Evolutionary conservation across 1,140 invertebrate genomes (phyloP).

Genomic region (Aphelinus atriplicis): DNA sequence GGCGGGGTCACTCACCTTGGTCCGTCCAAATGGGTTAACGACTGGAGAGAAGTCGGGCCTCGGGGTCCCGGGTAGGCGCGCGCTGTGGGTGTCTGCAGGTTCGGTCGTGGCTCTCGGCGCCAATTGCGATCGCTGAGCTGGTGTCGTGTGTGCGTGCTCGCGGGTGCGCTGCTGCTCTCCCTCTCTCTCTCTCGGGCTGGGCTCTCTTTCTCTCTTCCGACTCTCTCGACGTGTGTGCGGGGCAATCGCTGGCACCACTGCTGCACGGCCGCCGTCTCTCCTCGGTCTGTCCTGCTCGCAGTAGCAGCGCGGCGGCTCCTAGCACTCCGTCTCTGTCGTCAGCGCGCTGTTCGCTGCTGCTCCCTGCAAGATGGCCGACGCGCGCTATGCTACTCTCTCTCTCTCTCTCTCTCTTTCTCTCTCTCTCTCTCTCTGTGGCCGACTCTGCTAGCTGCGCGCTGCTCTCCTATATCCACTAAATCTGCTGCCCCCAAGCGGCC

Average conservation of each 20-base stretch:
- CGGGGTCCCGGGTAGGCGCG: conserved; percentile 13
- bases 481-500: too few relatives aligned
- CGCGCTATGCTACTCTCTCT: conserved; percentile 43
- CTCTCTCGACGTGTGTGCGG: background rate
- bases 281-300: conserved; percentile 16
- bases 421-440: conserved; percentile 30
- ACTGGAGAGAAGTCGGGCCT: conserved; percentile 49
- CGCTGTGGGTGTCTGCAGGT: too few relatives aligned
- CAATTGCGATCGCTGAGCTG: too few relatives aligned
- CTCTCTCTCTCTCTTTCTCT: background rate
- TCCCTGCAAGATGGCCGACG: conserved; percentile 69
- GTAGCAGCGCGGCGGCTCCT: conserved; percentile 19
- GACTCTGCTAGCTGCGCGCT: too few relatives aligned
- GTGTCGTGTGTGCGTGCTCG: background rate
- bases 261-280: conserved; percentile 53
- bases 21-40: conserved; percentile 76
- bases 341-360: background rate
- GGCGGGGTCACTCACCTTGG: conserved; percentile 68
- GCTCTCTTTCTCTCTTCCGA: conserved; percentile 52
- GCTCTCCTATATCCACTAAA: too few relatives aligned
- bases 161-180: background rate
- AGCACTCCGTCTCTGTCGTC: background rate
- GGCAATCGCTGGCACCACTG: background rate
- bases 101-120: too few relatives aligned
- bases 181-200: background rate